Conservation (phyloP, 2,113 vertebrate species). For the Zapornia atra region DNA sequence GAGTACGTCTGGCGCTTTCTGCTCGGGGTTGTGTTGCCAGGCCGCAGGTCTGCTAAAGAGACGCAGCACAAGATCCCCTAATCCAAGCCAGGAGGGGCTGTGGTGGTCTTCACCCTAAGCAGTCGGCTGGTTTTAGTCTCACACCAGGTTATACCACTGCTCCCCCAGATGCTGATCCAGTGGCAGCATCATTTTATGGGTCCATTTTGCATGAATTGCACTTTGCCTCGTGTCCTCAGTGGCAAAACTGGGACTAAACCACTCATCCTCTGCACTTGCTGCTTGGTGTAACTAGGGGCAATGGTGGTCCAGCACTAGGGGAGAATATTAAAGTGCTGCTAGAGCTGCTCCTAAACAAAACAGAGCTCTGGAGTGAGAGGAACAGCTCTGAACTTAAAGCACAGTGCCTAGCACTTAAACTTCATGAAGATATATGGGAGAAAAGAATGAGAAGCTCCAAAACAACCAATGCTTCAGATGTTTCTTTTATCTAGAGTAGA, state of each 20-base stretch:
- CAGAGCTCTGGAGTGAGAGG: background rate
- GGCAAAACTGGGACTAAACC: background rate
- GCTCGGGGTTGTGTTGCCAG: rapidly evolving
- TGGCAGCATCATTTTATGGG: rapidly evolving
- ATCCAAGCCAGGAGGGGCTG: background rate
- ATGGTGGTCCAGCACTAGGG: background rate
- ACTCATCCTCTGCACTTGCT: background rate
- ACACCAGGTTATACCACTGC: rapidly evolving
- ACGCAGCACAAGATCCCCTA: background rate
- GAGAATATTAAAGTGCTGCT: background rate
- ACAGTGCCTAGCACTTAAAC: background rate
- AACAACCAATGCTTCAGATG: background rate
- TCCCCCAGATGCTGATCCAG: rapidly evolving
- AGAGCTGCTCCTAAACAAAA: background rate
- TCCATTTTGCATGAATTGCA: rapidly evolving
- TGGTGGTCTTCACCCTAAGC: background rate
- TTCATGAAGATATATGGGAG: background rate
- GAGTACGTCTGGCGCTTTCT: rapidly evolving
- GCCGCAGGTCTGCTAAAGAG: background rate
- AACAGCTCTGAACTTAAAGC: background rate
- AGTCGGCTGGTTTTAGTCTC: rapidly evolving
- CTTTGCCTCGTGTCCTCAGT: background rate
- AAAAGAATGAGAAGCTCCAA: background rate
- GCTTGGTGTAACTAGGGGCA: background rate
- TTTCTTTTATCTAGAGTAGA: constrained; percentile 41